Evolutionary conservation across 2,888 invertebrate species (phyloP), one percentile per base, ranked within the genome.

Genomic region (Scotopteryx bipunctaria): DNA sequence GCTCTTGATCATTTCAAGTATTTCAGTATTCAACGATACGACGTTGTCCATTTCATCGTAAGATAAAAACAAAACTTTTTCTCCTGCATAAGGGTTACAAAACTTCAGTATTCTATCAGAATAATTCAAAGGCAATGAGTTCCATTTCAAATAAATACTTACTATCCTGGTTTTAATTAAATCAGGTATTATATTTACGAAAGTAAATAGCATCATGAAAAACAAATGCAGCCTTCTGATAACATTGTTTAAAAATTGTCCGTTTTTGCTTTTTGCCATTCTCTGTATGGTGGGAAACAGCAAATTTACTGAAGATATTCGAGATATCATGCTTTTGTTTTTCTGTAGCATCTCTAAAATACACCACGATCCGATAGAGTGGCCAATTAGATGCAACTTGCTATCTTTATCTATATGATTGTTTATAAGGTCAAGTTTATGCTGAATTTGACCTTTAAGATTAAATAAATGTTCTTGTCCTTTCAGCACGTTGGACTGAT

Each of bases 301-400:
- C 58, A 97, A 83, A 79, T 95, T 95, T 54, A 93, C 91, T 61
- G 93, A 93, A n/a, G 86, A 79, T 23, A 95, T 75, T 64, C 91
- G 91, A 17, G 83, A 67, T 66, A 91, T 78, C 67, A 95, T 80
- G 19, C 84, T 73, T 3, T 91, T 84, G 57, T 85, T 65, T 57
- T 93, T 83, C 61, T 94, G 91, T 17, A 97, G 76, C 65, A 97
- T 75, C 72, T 97, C 94, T 48, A 97, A 74, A 56, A 94, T 92
- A 70, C 97, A 93, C 93, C 97, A 97, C 43, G 95, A 92, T 2
- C 98, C 98, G 70, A 98, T 96, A 0, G 98, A 98, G 90, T 98
- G 98, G 1, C 96, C 97, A 63, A 98, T 92, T 27, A 98, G 83
- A 78, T 97, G 94, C 29, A 98, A 78, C 73, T 92, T 94, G n/a